Percentiles rank a stretch among this genome's conserved stretches.
phyloP scores from a whole-genome alignment of 2,113 vertebrate species.

The Nipponia nippon region DNA sequence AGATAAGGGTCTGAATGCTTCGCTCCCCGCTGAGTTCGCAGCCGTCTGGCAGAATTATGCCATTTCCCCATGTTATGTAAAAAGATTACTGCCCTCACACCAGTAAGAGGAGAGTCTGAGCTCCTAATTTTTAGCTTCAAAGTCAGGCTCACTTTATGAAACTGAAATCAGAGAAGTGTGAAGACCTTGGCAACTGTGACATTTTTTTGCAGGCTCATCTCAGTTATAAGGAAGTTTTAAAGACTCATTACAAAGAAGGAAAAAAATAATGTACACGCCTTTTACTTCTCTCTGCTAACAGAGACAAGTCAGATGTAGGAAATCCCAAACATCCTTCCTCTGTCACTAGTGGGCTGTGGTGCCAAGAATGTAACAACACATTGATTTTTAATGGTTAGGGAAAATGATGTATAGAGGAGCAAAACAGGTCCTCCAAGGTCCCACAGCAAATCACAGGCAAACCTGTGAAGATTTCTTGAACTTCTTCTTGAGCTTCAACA shows the following conservation, averaged over 20 bases:
- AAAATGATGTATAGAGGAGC: neutral
- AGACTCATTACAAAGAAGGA: neutral
- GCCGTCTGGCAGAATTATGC: neutral
- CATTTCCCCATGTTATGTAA: constrained; percentile 15
- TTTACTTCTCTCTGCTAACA: neutral
- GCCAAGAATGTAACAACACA: neutral
- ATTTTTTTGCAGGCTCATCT: neutral
- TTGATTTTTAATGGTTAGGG: neutral
- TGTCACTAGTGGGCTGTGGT: neutral
- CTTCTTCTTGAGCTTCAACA: neutral
- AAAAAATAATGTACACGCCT: neutral
- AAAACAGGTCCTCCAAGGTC: neutral
- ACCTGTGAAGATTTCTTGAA: neutral
- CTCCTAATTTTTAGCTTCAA: constrained; percentile 9
- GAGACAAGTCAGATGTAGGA: neutral
- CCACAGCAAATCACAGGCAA: neutral
- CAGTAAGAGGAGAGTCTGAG: neutral
- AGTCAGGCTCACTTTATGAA: neutral
- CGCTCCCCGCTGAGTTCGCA: neutral
- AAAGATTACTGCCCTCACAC: constrained; percentile 8
- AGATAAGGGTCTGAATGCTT: neutral
- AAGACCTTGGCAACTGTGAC: neutral
- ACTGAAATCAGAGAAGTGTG: neutral
- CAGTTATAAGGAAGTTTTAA: neutral
- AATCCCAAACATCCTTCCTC: neutral